Base-by-base conservation (phyloP, 2,797 vertebrate species). In the Enteromius viviparus region DNA sequence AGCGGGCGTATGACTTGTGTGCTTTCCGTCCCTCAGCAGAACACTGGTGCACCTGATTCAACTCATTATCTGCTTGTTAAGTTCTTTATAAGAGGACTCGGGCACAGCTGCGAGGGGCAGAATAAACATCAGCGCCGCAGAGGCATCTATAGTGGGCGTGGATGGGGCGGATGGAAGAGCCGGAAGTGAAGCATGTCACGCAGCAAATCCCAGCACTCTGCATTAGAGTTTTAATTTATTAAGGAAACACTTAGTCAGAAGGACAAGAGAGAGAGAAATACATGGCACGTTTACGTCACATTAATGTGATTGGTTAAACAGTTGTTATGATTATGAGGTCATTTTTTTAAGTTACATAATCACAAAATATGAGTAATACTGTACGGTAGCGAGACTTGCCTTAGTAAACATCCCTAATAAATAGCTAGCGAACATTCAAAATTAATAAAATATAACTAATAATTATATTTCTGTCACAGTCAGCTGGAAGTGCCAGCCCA, bases 11-110 rank as follows among this genome's bases (percentile, higher is more conserved):
- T 40, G 66, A 34, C n/a, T 76, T 55, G 62, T 34, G 29, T 64
- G 65, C 42, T 66, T 85, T 58, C 49, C 37, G 70, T 69, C 26
- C 78, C 37, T n/a, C 10, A 42, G 71, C 32, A n/a, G 68, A 69
- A 78, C 60, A 42, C 45, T 75, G 66, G 55, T 74, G 70, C 85
- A 86, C 71, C 80, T 78, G 77, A 86, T 85, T 76, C 85, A 83
- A 70, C 77, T 83, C 76, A 86, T 88, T 88, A 86, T 81, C 65
- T 82, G 79, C 60, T 84, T 51, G 65, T 71, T 85, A 55, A 76
- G 66, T 60, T 65, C 71, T 78, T 85, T 74, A 88, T 86, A 51
- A 86, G 85, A 71, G 29, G 29, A 51, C n/a, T 29, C 79, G 60
- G 87, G 76, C 78, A 78, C 80, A 80, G 81, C 64, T 68, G 81